A percentile compares a stretch with the other conserved stretches of the same genome.
These are phyloP conservation scores for Otolemur crassicaudatus DNA, from an alignment of 2,797 vertebrate genomes.

Conservation along the genomic window DNA sequence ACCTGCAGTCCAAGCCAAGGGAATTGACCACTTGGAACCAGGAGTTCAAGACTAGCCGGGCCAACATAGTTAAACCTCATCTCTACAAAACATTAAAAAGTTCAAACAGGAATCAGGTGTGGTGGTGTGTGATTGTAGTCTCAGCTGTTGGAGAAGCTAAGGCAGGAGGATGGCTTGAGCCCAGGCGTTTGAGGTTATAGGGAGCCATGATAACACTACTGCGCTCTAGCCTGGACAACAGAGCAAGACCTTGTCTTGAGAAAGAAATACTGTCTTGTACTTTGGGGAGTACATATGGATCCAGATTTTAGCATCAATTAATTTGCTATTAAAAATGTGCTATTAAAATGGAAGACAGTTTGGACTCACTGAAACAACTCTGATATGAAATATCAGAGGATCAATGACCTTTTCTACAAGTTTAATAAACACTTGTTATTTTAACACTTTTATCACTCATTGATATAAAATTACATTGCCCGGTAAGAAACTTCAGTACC, in stretches of 20 bases:
- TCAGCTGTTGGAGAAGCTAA: background rate
- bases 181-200: background rate
- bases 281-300: background rate
- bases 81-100: background rate
- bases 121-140: background rate
- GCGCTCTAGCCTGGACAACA: background rate
- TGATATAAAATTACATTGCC: background rate
- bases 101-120: background rate
- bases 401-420: background rate
- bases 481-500: background rate
- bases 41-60: background rate
- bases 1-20: background rate
- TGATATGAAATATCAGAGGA: background rate
- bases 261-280: background rate
- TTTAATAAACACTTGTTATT: background rate
- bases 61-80: background rate
- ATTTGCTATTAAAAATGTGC: background rate
- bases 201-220: background rate
- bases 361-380: background rate
- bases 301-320: slow-evolving; percentile 14
- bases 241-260: background rate
- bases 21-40: background rate
- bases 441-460: background rate
- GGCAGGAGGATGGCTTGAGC: background rate
- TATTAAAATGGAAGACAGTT: background rate